A percentile compares a stretch with the other conserved stretches of the same genome.
These are phyloP conservation scores for Harpalus rubripes DNA, from an alignment of 2,888 invertebrate species.

Conservation along the genomic window DNA sequence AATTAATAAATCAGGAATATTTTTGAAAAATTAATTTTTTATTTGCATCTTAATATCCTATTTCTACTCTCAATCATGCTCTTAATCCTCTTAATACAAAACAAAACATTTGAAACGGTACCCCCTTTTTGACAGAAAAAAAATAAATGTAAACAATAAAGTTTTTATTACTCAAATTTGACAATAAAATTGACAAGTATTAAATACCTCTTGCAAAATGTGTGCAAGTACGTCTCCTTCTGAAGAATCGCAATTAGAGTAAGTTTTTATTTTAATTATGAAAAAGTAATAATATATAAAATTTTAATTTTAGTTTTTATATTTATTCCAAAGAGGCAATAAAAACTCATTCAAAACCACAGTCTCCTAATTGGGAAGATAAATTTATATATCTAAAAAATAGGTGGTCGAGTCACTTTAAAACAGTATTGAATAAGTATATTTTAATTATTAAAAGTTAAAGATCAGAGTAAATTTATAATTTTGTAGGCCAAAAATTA, in stretches of 20 bases:
- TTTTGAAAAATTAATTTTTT: slow-evolving; percentile 50
- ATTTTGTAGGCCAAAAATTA: not conserved
- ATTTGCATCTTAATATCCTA: not conserved
- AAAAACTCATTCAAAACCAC: no score
- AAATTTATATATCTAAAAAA: not conserved
- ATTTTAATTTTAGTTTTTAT: not conserved
- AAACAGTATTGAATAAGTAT: not conserved
- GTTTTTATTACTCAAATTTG: not conserved
- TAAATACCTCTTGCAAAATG: not conserved
- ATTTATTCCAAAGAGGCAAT: no score
- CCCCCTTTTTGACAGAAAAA: not conserved
- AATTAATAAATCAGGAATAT: slow-evolving; percentile 59
- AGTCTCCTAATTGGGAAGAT: not conserved
- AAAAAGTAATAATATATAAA: not conserved
- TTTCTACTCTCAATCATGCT: not conserved
- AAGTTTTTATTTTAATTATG: not conserved
- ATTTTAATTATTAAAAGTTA: not conserved
- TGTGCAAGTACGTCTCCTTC: not conserved
- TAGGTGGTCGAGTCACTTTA: not conserved
- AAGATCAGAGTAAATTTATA: not conserved
- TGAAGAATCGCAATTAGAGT: not conserved
- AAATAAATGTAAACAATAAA: not conserved
- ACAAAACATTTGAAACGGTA: not conserved
- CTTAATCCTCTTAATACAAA: no score
- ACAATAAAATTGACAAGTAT: not conserved